phyloP scores from a whole-genome alignment of 2,888 invertebrate genomes.

The Heteromyza rotundicornis region DNA sequence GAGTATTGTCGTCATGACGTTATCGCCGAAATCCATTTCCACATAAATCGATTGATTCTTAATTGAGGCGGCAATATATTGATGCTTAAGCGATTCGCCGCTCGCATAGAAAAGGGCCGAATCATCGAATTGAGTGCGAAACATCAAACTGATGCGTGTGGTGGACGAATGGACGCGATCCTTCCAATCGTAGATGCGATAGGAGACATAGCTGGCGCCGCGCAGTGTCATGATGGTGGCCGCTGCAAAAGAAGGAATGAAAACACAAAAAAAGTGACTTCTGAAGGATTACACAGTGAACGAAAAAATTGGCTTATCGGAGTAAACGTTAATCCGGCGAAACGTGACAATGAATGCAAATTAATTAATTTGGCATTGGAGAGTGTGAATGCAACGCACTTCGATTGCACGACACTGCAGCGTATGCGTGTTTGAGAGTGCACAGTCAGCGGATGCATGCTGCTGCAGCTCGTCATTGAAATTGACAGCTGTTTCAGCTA shows the following conservation, averaged over 20 bases:
- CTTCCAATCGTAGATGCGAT: conserved; percentile 91
- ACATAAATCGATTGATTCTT: conserved; percentile 83
- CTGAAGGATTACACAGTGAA: not conserved
- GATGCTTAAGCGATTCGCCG: conserved; percentile 83
- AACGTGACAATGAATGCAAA: not conserved
- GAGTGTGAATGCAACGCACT: too few relatives aligned
- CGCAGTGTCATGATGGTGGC: conserved; percentile 85
- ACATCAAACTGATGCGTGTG: conserved; percentile 86
- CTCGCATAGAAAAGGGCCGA: conserved; percentile 92
- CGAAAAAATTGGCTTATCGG: too few relatives aligned
- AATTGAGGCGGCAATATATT: conserved; percentile 88
- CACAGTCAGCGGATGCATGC: too few relatives aligned
- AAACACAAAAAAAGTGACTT: conserved; percentile 11
- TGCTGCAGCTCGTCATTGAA: too few relatives aligned
- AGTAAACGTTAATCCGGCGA: not conserved
- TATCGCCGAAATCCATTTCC: conserved; percentile 86
- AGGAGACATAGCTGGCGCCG: conserved; percentile 91
- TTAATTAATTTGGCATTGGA: too few relatives aligned
- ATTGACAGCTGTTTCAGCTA: too few relatives aligned
- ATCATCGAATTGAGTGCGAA: conserved; percentile 89
- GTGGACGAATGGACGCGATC: conserved; percentile 87
- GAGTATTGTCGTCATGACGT: conserved; percentile 72
- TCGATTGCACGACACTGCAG: too few relatives aligned
- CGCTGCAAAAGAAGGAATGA: conserved; percentile 66
- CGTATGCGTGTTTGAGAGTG: too few relatives aligned